Evolutionary conservation across 2,888 invertebrate genomes (phyloP).

Genomic region (Nomada hirtipes): DNA sequence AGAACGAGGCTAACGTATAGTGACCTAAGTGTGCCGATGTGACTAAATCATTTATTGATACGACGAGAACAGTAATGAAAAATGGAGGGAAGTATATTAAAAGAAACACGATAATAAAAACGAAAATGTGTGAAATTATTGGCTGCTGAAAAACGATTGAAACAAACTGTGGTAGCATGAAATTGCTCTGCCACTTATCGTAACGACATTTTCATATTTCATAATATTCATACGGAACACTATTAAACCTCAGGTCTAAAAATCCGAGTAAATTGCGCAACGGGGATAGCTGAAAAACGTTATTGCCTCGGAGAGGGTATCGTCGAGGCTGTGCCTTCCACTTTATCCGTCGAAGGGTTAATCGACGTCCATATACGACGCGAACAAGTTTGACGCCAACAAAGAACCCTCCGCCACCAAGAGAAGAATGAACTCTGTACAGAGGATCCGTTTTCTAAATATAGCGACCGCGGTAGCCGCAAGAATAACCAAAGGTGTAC

Average conservation of each 20-base stretch:
- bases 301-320: slow-evolving; percentile 9
- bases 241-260: not conserved
- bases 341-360: slow-evolving; percentile 31
- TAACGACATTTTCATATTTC: not conserved
- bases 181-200: too few species aligned
- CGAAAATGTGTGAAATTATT: too few species aligned
- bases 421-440: slow-evolving; percentile 28
- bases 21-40: too few species aligned
- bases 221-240: not conserved
- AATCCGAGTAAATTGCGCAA: slow-evolving; percentile 23
- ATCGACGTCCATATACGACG: slow-evolving; percentile 30
- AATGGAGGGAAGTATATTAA: too few species aligned
- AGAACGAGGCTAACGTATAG: too few species aligned
- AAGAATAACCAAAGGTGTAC: not conserved
- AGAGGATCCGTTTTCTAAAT: slow-evolving; percentile 38
- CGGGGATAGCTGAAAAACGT: slow-evolving; percentile 17
- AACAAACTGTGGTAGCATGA: too few species aligned
- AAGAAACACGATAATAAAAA: too few species aligned
- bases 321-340: not conserved
- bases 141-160: too few species aligned
- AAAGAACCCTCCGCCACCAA: slow-evolving; percentile 18
- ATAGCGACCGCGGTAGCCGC: slow-evolving; percentile 51
- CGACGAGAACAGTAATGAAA: too few species aligned
- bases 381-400: slow-evolving; percentile 36
- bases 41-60: too few species aligned